Base-by-base conservation (phyloP, 2,888 invertebrate genomes). In the Lasioglossum leucozonium region DNA sequence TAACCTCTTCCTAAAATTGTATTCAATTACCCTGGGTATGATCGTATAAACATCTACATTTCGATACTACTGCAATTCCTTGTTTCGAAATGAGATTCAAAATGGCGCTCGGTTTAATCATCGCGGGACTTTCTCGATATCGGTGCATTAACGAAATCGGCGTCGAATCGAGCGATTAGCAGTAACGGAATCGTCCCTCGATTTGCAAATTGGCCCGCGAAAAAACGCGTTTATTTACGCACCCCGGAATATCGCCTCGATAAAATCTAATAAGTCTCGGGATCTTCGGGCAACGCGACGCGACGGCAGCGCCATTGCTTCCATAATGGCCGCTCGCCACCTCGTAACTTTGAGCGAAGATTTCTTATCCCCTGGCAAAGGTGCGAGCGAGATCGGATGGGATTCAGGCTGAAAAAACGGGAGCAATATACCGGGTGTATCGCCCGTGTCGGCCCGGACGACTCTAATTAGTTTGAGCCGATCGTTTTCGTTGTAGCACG, bases 251-350 rank as follows among this genome's bases (percentile, higher is more conserved):
- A 67, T 67, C 2, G 4, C 10, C 13, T 3, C 65, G 30, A 65
- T 34, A 18, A 65, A 18, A 34, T 65, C 65, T 65, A 65, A 65
- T 65, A 65, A 18, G 65, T 18, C 26, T n/a, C 5, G 34, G 34
- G 16, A 16, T 65, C 34, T 30, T 22, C 2, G 30, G n/a, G 58
- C 34, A 3, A 34, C 34, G 34, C 34, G 34, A 34, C 34, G 34
- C 58, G 74, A 74, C 40, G 16, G 74, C 74, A 62, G 74, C 74
- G 74, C 58, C 42, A 22, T 58, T 40, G 26, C 40, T 34, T 18
- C 62, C 75, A 18, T 74, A 42, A 44, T 26, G 16, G 42, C 30
- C 30, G 26, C 6, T 11, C 76, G 30, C 30, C 65, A 76, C 44
- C 30, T 76, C 47, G 65, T 47, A 37, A 76, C 34, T 65, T 76